phyloP scores from a whole-genome alignment of 1,140 invertebrate genomes.

The Drosophila arawakana region DNA sequence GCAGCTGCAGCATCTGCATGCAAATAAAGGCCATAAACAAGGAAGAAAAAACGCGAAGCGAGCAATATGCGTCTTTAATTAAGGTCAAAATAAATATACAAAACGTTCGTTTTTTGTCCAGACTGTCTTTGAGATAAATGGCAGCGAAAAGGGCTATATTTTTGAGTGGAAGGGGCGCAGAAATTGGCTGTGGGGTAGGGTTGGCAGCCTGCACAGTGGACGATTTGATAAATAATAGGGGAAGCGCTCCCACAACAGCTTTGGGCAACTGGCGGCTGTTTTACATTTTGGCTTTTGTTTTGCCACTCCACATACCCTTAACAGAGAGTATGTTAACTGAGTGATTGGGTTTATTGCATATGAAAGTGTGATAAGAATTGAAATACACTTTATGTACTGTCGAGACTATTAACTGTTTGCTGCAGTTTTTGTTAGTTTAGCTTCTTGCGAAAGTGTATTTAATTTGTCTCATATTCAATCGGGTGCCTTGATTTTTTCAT shows the following conservation, averaged over 20 bases:
- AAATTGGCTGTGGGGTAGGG: background rate
- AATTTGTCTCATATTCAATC: background rate
- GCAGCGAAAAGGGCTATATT: constrained; percentile 36
- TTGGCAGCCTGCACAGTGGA: constrained; percentile 1
- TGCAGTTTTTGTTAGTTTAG: background rate
- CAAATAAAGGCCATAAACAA: constrained; percentile 30
- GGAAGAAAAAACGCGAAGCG: constrained; percentile 40
- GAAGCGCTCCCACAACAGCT: constrained; percentile 43
- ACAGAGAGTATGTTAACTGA: background rate
- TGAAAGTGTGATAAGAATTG: background rate
- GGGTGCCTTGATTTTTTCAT: background rate
- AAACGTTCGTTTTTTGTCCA: constrained; percentile 33
- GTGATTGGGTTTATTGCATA: background rate
- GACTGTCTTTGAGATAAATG: constrained; percentile 72
- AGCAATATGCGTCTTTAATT: constrained; percentile 78
- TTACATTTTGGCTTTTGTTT: constrained; percentile 61
- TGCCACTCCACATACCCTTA: background rate
- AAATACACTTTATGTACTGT: background rate
- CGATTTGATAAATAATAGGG: constrained; percentile 75
- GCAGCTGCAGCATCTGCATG: constrained; percentile 39
- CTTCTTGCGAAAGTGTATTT: background rate
- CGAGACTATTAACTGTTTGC: background rate
- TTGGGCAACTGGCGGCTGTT: constrained; percentile 40
- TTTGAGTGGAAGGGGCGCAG: background rate
- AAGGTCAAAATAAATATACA: constrained; percentile 67